Base-by-base conservation (phyloP, 2,888 invertebrate genomes). In the Amaurobius ferox region DNA sequence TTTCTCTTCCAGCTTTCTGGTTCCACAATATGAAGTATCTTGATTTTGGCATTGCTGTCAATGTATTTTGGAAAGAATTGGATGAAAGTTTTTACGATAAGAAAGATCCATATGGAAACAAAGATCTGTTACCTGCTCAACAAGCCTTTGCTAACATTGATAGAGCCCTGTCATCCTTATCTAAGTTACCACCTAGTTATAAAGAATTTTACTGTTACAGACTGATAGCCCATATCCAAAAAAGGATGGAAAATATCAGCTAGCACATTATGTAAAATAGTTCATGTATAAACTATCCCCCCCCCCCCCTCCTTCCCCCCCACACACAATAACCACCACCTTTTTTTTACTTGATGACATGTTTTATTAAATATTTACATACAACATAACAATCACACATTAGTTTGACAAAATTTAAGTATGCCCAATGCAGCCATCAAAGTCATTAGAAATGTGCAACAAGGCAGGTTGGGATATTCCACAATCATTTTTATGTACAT, bases 21-120 rank as follows among this genome's bases (percentile, higher is more conserved):
- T 93, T 93, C 88, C 93, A 93, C 89, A 93, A 93, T 89, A 92
- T 93, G 39, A 91, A 91, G n/a, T 92, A 93, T 6, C 78, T 91
- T 30, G 91, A 92, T 40, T 92, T 91, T 89, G 91, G 92, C 23
- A 90, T 93, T 62, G 92, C 93, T 28, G 92, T 93, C 0, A 93
- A 93, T 90, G 91, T 93, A 1, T 93, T 93, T 90, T 93, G 93
- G 93, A 90, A 90, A 87, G 92, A 93, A 88, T 89, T 93, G 73
- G 90, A 90, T 5, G 89, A 89, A 29, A 88, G 90, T 6, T 89
- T 92, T 32, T 93, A 93, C 88, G 93, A 93, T 88, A 91, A 90
- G 78, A 92, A 92, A 89, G 93, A 93, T 90, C 91, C 92, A 1
- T 93, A 93, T 89, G 93, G 93, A 44, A 93, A 93, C 89, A 93